Evolutionary conservation across 2,797 vertebrate species (phyloP).

Genomic region (Uromys caudimaculatus): DNA sequence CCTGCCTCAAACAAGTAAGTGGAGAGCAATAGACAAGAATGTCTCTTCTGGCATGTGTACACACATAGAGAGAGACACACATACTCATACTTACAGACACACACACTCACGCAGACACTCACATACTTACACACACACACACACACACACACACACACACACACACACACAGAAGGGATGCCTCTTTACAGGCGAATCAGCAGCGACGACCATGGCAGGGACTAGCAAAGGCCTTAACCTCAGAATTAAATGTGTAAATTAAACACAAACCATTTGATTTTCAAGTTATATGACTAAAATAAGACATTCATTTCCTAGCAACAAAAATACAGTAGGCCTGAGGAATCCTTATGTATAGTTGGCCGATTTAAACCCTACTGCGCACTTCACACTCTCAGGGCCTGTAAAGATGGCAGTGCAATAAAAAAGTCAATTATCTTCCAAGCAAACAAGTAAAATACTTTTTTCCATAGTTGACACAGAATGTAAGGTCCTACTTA

Average conservation of each 20-base stretch:
- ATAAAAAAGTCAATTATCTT: not conserved
- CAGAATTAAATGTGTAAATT: slow-evolving; percentile 43
- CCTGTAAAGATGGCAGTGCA: not conserved
- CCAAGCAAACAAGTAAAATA: slow-evolving; percentile 33
- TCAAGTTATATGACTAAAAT: not conserved
- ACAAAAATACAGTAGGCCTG: not conserved
- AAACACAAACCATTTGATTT: slow-evolving; percentile 41
- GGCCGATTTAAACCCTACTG: not conserved
- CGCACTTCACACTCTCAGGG: not conserved
- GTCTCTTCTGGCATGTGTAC: not conserved
- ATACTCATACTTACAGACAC: not conserved
- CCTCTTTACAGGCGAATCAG: not conserved
- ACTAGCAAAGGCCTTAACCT: not conserved
- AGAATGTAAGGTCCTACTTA: not conserved
- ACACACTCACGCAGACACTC: too few relatives aligned
- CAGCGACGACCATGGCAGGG: not conserved
- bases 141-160: not conserved
- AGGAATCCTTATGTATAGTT: not conserved
- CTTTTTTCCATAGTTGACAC: not conserved
- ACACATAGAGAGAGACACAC: not conserved
- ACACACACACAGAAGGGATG: not conserved
- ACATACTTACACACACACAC: not conserved
- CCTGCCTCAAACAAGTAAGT: not conserved
- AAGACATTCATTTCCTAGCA: not conserved
- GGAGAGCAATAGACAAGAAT: not conserved